A percentile compares a stretch with the other conserved stretches of the same genome.
phyloP scores from a whole-genome alignment of 92 coral and sea anemone species.

The Zoanthus sociatus region DNA sequence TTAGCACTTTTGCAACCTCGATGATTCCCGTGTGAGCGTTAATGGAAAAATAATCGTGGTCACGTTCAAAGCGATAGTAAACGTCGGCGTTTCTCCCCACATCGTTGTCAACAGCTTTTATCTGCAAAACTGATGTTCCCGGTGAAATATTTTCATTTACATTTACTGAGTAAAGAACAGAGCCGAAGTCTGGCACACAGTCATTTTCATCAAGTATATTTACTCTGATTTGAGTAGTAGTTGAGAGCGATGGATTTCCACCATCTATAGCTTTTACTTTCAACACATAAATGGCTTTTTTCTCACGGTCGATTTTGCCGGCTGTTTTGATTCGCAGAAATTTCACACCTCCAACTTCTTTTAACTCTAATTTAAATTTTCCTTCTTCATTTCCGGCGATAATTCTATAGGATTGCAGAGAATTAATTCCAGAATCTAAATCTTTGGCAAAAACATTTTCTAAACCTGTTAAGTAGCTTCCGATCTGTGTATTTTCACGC shows the following conservation, averaged over 20 bases:
- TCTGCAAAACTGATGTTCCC: constrained; percentile 83
- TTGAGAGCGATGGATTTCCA: constrained; percentile 72
- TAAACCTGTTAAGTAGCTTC: constrained; percentile 85
- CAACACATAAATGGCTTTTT: constrained; percentile 79
- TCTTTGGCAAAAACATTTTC: constrained; percentile 89
- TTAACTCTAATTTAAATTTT: constrained; percentile 78
- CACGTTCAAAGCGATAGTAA: constrained; percentile 78
- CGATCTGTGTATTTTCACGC: constrained; percentile 72
- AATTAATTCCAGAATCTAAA: constrained; percentile 78
- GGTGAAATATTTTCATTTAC: constrained; percentile 78
- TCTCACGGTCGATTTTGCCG: constrained; percentile 85
- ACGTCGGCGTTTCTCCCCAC: constrained; percentile 77
- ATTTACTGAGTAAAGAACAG: constrained; percentile 69
- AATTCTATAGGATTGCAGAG: constrained; percentile 78
- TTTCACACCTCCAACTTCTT: constrained; percentile 78
- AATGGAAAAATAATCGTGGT: constrained; percentile 76
- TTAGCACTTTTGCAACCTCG: constrained; percentile 75
- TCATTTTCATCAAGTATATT: constrained; percentile 90
- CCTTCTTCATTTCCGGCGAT: constrained; percentile 91
- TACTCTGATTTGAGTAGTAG: constrained; percentile 83
- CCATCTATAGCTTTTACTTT: constrained; percentile 87
- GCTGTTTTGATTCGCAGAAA: constrained; percentile 85
- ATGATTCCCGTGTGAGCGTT: constrained; percentile 94
- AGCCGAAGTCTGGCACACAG: constrained; percentile 76
- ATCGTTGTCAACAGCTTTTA: constrained; percentile 89